These are phyloP conservation scores for Polymixis lichenea DNA, from an alignment of 2,888 invertebrate genomes.

Conservation along the genomic window DNA sequence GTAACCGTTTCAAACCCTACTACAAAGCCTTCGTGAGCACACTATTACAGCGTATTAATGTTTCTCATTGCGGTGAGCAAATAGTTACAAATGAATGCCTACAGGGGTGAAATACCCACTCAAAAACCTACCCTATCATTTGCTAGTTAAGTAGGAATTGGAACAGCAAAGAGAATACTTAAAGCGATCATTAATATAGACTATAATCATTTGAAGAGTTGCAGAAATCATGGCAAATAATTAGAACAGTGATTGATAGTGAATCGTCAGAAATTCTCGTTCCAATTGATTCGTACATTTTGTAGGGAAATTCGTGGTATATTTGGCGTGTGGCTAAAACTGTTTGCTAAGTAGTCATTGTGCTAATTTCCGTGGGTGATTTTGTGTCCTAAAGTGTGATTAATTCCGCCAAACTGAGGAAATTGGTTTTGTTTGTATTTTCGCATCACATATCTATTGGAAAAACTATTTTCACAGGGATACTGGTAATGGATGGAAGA, in stretches of 20 bases:
- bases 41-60: conserved; percentile 55
- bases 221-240: conserved; percentile 42
- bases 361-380: background rate
- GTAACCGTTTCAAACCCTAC: conserved; percentile 13
- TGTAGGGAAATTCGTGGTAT: background rate
- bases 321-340: conserved; percentile 8
- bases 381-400: background rate
- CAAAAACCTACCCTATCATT: conserved; percentile 4
- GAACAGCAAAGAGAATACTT: background rate
- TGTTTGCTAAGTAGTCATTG: background rate
- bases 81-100: conserved; percentile 56
- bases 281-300: conserved; percentile 41
- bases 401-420: background rate
- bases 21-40: conserved; percentile 32
- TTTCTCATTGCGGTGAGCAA: conserved; percentile 52
- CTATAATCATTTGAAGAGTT: conserved; percentile 53
- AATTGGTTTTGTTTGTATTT: background rate
- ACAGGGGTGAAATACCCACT: background rate
- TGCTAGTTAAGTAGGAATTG: background rate
- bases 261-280: conserved; percentile 31
- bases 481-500: background rate
- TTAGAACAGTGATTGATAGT: conserved; percentile 35
- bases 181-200: conserved; percentile 33
- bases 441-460: background rate
- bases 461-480: too few relatives aligned